Conservation (phyloP, 2,113 vertebrate genomes). For the Lepus americanus region DNA sequence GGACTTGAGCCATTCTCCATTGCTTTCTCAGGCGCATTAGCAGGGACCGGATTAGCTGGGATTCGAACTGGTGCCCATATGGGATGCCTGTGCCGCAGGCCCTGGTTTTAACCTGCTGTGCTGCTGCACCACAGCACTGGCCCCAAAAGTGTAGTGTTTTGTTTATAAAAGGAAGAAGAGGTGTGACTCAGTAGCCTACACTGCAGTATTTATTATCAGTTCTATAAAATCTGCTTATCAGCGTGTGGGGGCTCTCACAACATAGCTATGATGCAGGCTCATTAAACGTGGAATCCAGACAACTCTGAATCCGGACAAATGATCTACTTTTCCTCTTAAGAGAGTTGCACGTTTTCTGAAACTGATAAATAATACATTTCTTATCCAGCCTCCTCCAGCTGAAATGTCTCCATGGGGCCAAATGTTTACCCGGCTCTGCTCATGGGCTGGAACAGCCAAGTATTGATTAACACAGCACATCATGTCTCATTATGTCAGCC, state of each 20-base stretch:
- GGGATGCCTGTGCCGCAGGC: too few relatives aligned
- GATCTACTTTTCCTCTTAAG: neutral
- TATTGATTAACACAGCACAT: conserved; percentile 44
- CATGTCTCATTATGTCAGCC: neutral
- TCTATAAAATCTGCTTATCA: neutral
- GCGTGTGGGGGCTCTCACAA: neutral
- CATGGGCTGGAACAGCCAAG: neutral
- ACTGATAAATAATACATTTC: conserved; percentile 22
- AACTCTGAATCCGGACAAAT: conserved; percentile 22
- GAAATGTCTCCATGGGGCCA: neutral
- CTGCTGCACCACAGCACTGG: neutral
- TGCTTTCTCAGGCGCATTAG: too few relatives aligned
- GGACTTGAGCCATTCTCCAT: too few relatives aligned
- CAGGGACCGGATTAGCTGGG: too few relatives aligned
- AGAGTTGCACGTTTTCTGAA: conserved; percentile 17
- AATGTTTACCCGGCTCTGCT: neutral
- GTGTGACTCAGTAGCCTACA: neutral
- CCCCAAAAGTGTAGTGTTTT: neutral
- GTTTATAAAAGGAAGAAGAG: neutral
- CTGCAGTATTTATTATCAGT: neutral
- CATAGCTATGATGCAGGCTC: neutral
- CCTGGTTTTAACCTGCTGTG: too few relatives aligned
- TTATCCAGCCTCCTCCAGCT: neutral
- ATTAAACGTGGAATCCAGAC: neutral
- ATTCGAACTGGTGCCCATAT: too few relatives aligned